Evolutionary conservation across 2,888 invertebrate genomes (phyloP).

Genomic region (Agapostemon virescens): DNA sequence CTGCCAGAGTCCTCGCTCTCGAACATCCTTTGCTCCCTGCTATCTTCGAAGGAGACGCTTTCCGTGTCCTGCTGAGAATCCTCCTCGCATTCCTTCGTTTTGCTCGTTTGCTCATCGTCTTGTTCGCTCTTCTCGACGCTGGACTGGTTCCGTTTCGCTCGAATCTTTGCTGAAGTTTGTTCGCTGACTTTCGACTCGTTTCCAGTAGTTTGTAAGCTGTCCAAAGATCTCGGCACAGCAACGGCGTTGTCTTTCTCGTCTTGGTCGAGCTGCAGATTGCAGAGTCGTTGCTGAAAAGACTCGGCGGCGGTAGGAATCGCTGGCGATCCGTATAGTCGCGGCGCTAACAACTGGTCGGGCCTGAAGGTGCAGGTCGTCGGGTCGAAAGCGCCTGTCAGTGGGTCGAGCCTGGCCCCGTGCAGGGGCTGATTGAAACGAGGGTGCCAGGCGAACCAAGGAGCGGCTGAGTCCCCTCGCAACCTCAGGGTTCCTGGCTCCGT

Average conservation of each 20-base stretch:
- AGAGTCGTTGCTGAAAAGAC: conserved; percentile 23
- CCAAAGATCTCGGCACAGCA: conserved; percentile 29
- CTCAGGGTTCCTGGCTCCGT: conserved; percentile 68
- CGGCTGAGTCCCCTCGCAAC: conserved; percentile 73
- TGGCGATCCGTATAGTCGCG: conserved; percentile 51
- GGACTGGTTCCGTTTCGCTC: conserved; percentile 23
- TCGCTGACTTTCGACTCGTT: conserved; percentile 30
- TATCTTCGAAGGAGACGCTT: conserved; percentile 57
- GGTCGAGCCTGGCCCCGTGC: conserved; percentile 70
- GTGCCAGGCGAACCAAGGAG: conserved; percentile 78
- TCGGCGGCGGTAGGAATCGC: conserved; percentile 38
- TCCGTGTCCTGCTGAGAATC: conserved; percentile 48
- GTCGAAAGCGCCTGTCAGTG: conserved; percentile 67
- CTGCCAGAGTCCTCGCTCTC: conserved; percentile 75
- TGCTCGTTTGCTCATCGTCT: conserved; percentile 51
- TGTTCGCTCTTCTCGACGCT: conserved; percentile 22
- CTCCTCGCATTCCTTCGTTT: conserved; percentile 57
- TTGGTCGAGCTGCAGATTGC: conserved; percentile 22
- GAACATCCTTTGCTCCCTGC: conserved; percentile 70
- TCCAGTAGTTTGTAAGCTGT: neutral
- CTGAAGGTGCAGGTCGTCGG: conserved; percentile 65
- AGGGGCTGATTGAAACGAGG: conserved; percentile 75
- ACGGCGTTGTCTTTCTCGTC: conserved; percentile 65
- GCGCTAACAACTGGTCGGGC: conserved; percentile 57
- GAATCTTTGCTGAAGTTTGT: conserved; percentile 18